Evolutionary conservation across 1,140 invertebrate genomes (phyloP).

Genomic region (Phenacoccus solenopsis): DNA sequence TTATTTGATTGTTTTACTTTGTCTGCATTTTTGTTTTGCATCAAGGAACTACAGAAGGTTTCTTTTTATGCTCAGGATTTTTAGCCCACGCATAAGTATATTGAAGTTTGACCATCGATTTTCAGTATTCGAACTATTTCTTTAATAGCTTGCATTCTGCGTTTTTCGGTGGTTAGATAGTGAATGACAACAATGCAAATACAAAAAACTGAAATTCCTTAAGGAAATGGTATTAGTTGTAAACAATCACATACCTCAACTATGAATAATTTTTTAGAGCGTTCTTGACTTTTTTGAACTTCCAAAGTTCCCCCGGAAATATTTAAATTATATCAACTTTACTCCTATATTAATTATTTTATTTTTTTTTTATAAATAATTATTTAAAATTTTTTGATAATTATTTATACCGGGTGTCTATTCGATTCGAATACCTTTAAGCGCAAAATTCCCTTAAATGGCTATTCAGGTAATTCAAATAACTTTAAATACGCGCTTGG

Average conservation of each 20-base stretch:
- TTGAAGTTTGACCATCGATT: slow-evolving; percentile 50
- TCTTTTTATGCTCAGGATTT: slow-evolving; percentile 64
- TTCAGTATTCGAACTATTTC: slow-evolving; percentile 64
- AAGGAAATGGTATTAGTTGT: slow-evolving; percentile 51
- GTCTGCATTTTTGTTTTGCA: slow-evolving; percentile 42
- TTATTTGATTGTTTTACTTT: slow-evolving; percentile 5
- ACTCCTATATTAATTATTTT: no score
- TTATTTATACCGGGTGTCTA: no score
- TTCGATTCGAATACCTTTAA: no score
- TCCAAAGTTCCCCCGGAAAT: no score
- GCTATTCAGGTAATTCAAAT: no score
- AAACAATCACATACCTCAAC: slow-evolving; percentile 59
- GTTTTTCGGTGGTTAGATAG: slow-evolving; percentile 67
- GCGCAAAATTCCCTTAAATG: no score
- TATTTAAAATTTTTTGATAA: no score
- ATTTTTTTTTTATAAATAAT: no score
- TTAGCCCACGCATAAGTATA: slow-evolving; percentile 96
- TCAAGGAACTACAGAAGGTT: slow-evolving; percentile 60
- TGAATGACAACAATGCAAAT: slow-evolving; percentile 92
- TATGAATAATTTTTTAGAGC: slow-evolving; percentile 41
- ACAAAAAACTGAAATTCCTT: slow-evolving; percentile 55
- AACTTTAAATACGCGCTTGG: no score
- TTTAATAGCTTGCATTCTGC: slow-evolving; percentile 55
- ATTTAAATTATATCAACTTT: no score
- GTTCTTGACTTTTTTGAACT: no score